Percentiles rank a stretch among this genome's conserved stretches.
Conservation (phyloP, 2,888 invertebrate species). For the Campaea margaritaria region DNA sequence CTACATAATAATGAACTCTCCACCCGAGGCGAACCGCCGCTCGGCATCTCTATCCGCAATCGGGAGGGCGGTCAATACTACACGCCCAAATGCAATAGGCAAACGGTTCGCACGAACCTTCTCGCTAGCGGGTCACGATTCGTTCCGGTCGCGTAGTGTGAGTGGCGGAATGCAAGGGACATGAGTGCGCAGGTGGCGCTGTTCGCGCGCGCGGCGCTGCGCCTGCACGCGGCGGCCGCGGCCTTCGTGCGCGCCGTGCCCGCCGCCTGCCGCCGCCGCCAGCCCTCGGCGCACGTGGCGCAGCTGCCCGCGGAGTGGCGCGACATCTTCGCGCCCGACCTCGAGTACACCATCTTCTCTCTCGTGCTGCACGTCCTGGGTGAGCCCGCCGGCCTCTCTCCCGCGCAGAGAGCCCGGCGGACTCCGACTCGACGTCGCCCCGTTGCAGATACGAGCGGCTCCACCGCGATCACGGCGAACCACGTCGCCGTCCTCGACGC, state of each 20-base stretch:
- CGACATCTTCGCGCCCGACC: slow-evolving; percentile 89
- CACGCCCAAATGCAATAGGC: too few species aligned
- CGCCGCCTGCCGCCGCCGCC: slow-evolving; percentile 52
- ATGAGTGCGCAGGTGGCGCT: slow-evolving; percentile 13
- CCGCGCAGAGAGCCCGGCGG: too few species aligned
- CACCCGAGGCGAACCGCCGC: too few species aligned
- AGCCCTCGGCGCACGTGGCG: slow-evolving; percentile 60
- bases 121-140: too few species aligned
- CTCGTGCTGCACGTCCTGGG: slow-evolving; percentile 57
- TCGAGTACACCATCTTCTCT: slow-evolving; percentile 80
- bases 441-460: slow-evolving; percentile 25
- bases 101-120: too few species aligned
- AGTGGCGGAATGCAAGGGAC: too few species aligned
- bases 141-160: too few species aligned
- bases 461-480: slow-evolving; percentile 26
- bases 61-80: too few species aligned
- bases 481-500: slow-evolving; percentile 34
- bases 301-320: slow-evolving; percentile 89
- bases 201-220: slow-evolving; percentile 70
- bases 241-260: slow-evolving; percentile 56
- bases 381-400: slow-evolving; percentile 34
- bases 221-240: slow-evolving; percentile 73
- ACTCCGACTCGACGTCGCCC: too few species aligned
- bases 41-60: too few species aligned
- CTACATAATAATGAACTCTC: too few species aligned